Conservation (phyloP, 2,113 vertebrate genomes). For the Corythornis cristatus region DNA sequence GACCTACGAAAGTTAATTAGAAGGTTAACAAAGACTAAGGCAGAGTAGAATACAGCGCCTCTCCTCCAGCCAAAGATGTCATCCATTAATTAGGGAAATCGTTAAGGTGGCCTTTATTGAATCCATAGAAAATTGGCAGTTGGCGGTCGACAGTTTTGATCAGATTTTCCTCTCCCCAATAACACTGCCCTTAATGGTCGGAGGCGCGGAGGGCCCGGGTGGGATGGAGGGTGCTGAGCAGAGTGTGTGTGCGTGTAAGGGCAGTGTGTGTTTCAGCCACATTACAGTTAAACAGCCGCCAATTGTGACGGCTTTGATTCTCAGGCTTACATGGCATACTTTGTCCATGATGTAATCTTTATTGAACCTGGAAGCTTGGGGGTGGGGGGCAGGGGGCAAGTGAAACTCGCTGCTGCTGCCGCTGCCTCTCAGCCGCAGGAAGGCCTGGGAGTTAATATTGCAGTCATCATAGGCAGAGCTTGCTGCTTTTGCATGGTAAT, state of each 20-base stretch:
- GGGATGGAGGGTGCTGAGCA: conserved; percentile 71
- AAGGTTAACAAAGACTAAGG: conserved; percentile 99
- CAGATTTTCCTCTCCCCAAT: conserved; percentile 90
- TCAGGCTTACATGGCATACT: conserved; percentile 94
- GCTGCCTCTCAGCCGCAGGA: conserved; percentile 78
- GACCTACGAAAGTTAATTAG: conserved; percentile 99
- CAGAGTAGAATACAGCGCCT: conserved; percentile 98
- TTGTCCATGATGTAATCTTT: conserved; percentile 98
- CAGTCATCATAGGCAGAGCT: conserved; percentile 44
- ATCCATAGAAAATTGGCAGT: conserved; percentile 95
- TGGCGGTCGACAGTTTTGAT: conserved; percentile 98
- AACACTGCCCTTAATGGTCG: conserved; percentile 86
- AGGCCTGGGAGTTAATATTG: conserved; percentile 86
- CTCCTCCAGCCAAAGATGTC: conserved; percentile 99
- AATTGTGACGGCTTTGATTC: conserved; percentile 93
- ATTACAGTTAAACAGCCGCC: conserved; percentile 90
- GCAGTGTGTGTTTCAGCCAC: conserved; percentile 87
- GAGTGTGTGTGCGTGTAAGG: conserved; percentile 71
- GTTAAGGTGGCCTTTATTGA: conserved; percentile 99
- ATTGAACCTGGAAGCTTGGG: conserved; percentile 92
- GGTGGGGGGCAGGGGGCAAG: conserved; percentile 74
- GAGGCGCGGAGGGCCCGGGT: conserved; percentile 36
- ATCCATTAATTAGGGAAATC: conserved; percentile 99
- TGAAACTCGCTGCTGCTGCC: conserved; percentile 29
- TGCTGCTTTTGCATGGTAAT: conserved; percentile 40